phyloP scores from a whole-genome alignment of 2,888 invertebrate species.

The Pterobdella sp. region DNA sequence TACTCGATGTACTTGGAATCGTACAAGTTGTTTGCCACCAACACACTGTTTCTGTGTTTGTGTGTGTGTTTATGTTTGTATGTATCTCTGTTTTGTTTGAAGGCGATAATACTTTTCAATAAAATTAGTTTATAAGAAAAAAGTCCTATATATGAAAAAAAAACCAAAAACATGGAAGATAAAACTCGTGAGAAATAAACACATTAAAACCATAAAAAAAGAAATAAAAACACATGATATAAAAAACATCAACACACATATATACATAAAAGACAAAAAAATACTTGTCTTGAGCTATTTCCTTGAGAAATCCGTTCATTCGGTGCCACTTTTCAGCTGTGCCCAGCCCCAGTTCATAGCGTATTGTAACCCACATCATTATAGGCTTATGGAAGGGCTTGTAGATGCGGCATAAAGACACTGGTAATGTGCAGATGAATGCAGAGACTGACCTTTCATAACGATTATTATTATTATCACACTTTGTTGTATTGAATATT shows the following conservation, averaged over 20 bases:
- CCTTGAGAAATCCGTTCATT: slow-evolving; percentile 8
- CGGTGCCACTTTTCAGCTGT: slow-evolving; percentile 11
- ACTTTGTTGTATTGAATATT: slow-evolving; percentile 35
- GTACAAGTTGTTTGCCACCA: slow-evolving; percentile 40
- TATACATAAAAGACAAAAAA: background rate
- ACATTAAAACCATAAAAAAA: too few species aligned
- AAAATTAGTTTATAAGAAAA: too few species aligned
- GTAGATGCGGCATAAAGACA: slow-evolving; percentile 39
- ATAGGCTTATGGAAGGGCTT: slow-evolving; percentile 37
- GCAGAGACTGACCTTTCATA: slow-evolving; percentile 34
- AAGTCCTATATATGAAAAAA: too few species aligned
- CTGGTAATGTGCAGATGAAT: slow-evolving; percentile 38
- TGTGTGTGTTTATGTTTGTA: too few species aligned
- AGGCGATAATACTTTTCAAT: too few species aligned
- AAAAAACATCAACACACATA: background rate
- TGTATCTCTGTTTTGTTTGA: too few species aligned
- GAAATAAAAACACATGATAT: background rate
- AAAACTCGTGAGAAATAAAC: too few species aligned
- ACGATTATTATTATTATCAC: slow-evolving; percentile 34
- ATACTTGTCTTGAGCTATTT: slow-evolving; percentile 12
- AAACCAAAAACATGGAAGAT: too few species aligned
- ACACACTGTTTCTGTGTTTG: slow-evolving; percentile 28
- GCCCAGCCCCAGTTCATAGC: slow-evolving; percentile 38
- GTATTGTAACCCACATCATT: slow-evolving; percentile 37
- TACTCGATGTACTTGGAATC: slow-evolving; percentile 40